A percentile compares a stretch with the other conserved stretches of the same genome.
phyloP scores from a whole-genome alignment of 2,888 invertebrate genomes.

The Halocaridina rubra region DNA sequence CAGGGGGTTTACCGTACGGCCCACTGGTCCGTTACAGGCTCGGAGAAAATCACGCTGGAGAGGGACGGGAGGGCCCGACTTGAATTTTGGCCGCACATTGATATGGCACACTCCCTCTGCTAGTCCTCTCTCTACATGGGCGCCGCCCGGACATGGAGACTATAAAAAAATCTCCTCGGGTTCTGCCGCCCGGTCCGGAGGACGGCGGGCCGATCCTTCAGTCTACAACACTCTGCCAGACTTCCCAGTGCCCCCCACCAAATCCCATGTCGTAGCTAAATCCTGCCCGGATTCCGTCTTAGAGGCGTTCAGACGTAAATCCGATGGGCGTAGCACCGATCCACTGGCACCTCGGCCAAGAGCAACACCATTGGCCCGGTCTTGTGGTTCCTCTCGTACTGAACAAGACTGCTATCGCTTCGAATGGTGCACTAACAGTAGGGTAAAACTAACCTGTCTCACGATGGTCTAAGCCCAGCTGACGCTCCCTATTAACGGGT shows the following conservation, averaged over 20 bases:
- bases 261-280: not conserved
- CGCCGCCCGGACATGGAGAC: not conserved
- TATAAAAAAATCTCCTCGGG: no score
- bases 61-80: no score
- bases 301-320: not conserved
- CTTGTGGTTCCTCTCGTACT: constrained; percentile 74
- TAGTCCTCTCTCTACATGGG: not conserved
- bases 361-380: not conserved
- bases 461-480: constrained; percentile 78
- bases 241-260: not conserved
- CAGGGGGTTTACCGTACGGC: no score
- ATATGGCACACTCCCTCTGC: not conserved
- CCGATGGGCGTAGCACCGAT: no score
- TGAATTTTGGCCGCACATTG: no score
- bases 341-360: not conserved
- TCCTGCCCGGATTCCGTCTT: not conserved
- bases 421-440: constrained; percentile 68
- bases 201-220: not conserved
- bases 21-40: no score
- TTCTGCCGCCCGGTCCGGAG: not conserved
- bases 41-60: no score
- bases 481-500: constrained; percentile 75
- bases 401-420: constrained; percentile 74
- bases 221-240: not conserved
- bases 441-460: constrained; percentile 73